A percentile compares a stretch with the other conserved stretches of the same genome.
Evolutionary conservation across 2,113 vertebrate genomes (phyloP).

Genomic region (Fulmarus glacialis): DNA sequence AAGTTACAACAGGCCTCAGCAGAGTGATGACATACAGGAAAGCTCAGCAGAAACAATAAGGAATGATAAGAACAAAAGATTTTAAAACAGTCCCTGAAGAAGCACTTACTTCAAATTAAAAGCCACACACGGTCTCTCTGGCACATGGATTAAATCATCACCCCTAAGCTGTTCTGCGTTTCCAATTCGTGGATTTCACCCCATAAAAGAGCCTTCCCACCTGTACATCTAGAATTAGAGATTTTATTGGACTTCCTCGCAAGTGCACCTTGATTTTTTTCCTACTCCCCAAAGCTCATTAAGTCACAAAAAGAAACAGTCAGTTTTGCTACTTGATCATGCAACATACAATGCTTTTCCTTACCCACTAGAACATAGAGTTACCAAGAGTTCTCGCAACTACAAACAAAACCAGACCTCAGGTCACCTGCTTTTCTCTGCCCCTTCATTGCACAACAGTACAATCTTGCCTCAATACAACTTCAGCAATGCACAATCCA

Average conservation of each 20-base stretch:
- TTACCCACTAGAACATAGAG: not conserved
- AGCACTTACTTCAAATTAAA: not conserved
- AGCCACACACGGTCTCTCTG: not conserved
- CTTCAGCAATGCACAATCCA: not conserved
- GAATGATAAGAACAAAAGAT: not conserved
- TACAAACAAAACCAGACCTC: not conserved
- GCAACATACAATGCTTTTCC: not conserved
- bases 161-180: not conserved
- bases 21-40: not conserved
- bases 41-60: not conserved
- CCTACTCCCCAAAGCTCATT: not conserved
- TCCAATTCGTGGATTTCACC: not conserved
- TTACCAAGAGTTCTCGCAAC: not conserved
- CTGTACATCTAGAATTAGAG: not conserved
- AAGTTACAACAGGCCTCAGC: not conserved
- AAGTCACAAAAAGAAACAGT: not conserved
- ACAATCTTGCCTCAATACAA: not conserved
- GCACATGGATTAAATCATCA: not conserved
- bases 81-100: not conserved
- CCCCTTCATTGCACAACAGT: not conserved
- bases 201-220: not conserved
- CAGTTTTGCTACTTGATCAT: not conserved
- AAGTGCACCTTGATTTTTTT: not conserved
- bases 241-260: not conserved
- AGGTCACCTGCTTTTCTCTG: not conserved